These are phyloP conservation scores for Heteropelma amictum DNA, from an alignment of 2,888 invertebrate genomes.

Conservation along the genomic window DNA sequence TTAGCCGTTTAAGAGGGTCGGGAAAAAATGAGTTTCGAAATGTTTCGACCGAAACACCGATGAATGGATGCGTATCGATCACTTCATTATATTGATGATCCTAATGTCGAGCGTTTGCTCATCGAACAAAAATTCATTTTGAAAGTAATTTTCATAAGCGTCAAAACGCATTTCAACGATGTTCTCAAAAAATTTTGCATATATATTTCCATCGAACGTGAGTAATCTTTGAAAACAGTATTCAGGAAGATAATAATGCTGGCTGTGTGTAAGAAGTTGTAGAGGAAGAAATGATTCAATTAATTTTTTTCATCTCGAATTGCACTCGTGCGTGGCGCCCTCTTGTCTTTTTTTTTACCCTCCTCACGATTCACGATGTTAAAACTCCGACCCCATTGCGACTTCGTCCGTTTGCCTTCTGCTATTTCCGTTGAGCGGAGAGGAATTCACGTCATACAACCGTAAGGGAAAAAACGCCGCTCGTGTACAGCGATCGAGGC, in stretches of 20 bases:
- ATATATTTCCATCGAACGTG: no score
- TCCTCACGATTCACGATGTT: constrained; percentile 23
- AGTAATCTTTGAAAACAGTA: no score
- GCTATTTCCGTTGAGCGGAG: constrained; percentile 40
- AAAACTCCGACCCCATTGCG: constrained; percentile 26
- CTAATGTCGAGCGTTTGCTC: no score
- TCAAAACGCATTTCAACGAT: no score
- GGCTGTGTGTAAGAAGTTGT: constrained; percentile 59
- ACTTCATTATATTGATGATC: no score
- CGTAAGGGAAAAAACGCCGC: constrained; percentile 52
- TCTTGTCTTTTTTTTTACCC: constrained; percentile 52
- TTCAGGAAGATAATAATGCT: constrained; percentile 9
- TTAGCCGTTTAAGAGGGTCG: not conserved
- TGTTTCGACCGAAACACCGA: no score
- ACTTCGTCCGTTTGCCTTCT: constrained; percentile 26
- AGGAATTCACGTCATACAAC: constrained; percentile 60
- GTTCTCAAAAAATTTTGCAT: no score
- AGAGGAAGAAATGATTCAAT: constrained; percentile 76
- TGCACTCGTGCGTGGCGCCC: constrained; percentile 76
- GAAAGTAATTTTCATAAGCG: no score
- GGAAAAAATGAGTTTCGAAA: constrained; percentile 35
- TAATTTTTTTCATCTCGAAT: constrained; percentile 75
- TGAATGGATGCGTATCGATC: constrained; percentile 52
- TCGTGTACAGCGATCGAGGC: constrained; percentile 27
- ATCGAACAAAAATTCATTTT: no score